Percentiles rank a stretch among this genome's conserved stretches.
phyloP scores from a whole-genome alignment of 2,113 vertebrate genomes.

The Gorilla gorilla region DNA sequence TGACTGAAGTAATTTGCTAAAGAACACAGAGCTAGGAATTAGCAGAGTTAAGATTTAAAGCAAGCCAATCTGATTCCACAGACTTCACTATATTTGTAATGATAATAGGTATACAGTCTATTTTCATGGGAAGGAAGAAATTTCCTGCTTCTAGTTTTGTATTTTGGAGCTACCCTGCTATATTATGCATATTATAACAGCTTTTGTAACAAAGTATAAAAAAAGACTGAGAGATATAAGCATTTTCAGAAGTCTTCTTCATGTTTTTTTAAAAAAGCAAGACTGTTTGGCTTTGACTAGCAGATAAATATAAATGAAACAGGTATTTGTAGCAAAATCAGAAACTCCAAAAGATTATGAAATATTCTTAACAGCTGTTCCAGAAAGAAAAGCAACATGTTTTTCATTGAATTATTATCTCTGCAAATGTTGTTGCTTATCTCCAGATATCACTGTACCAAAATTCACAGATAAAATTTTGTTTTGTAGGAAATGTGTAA shows the following conservation, averaged over 20 bases:
- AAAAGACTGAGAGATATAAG: not conserved
- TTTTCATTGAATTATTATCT: not conserved
- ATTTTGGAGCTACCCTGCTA: not conserved
- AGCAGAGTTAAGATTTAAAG: not conserved
- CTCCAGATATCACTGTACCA: not conserved
- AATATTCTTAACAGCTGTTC: not conserved
- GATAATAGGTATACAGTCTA: not conserved
- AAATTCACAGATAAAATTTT: slow-evolving; percentile 4
- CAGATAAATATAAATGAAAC: not conserved
- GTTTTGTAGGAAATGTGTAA: not conserved
- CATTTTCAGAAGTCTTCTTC: not conserved
- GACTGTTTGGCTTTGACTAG: not conserved
- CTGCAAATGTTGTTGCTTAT: not conserved
- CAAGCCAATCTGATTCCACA: not conserved
- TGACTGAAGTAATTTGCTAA: not conserved
- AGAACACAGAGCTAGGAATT: not conserved
- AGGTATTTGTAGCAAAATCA: not conserved
- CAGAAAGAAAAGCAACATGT: not conserved
- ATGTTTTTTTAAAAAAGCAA: not conserved
- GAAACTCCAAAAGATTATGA: not conserved
- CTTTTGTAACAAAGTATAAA: not conserved
- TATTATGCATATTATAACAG: not conserved
- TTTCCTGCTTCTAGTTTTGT: not conserved
- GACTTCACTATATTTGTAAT: not conserved
- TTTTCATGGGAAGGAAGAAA: not conserved